Evolutionary conservation across 2,888 invertebrate genomes (phyloP), one percentile per base, ranked within the genome.

Genomic region (Cabera pusaria): DNA sequence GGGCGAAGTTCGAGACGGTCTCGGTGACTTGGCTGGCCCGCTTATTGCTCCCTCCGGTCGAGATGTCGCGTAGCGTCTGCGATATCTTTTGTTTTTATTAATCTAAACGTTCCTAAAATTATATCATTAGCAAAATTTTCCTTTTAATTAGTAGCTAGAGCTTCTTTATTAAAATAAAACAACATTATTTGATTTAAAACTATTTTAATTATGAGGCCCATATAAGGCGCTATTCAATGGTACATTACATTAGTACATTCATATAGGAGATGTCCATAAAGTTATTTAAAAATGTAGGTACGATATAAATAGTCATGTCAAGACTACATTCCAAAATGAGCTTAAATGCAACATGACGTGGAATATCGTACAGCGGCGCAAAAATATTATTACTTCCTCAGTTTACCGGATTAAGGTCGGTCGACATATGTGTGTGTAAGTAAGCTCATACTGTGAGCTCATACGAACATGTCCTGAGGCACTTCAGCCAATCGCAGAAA

Each of bases 1-100:
- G 69, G 73, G 56, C 68, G 53, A 79, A 78, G 71, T 80, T 80
- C 67, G 54, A 45, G 46, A 45, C 41, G 44, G 40, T 21, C 31
- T 49, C 59, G 55, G 50, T 61, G 59, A 63, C 56, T 62, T 57
- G 54, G 47, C 61, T 18, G 7, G 35, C 35, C 19, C 65, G 64
- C 62, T 72, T 75, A 77, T 72, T 74, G 77, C 70, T 61, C 52
- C 51, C 56, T 46, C 52, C 52, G 55, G 51, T 50, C 51, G 55
- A 49, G 51, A 54, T 59, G 52, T 59, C 60, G 52, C 54, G 57
- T 62, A 69, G 64, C 61, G 60, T 59, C 49, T 35, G 54, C 43
- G 41, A 44, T 44, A 38, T 50, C 47, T 56, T 57, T 65, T 56
- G 28, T 62, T 63, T 60, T 57, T 59, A 55, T 41, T n/a, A n/a